phyloP scores from a whole-genome alignment of 2,888 invertebrate genomes.

The Sphaerophoria rueppellii region DNA sequence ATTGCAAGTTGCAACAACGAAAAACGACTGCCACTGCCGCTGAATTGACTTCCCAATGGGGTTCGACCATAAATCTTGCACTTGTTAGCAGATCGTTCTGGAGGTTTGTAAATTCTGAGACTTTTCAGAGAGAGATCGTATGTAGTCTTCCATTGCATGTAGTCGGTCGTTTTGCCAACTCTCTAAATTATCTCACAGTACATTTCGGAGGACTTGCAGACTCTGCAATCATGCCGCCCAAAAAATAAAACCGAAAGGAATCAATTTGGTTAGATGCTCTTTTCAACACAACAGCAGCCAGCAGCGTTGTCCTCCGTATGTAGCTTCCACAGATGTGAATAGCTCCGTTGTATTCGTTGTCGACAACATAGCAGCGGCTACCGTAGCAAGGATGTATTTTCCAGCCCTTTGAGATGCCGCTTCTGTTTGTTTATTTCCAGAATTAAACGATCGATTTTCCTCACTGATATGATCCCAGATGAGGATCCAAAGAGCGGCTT shows the following conservation, averaged over 20 bases:
- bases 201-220: slow-evolving; percentile 55
- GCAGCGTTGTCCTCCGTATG: too few relatives aligned
- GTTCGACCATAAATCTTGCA: slow-evolving; percentile 71
- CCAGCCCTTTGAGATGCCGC: slow-evolving; percentile 70
- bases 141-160: slow-evolving; percentile 27
- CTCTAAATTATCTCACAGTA: slow-evolving; percentile 62
- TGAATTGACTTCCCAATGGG: slow-evolving; percentile 64
- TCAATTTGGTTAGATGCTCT: slow-evolving; percentile 56
- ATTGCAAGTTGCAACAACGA: slow-evolving; percentile 4
- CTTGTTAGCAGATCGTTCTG: slow-evolving; percentile 65
- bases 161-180: slow-evolving; percentile 33
- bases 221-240: slow-evolving; percentile 9
- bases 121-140: slow-evolving; percentile 17
- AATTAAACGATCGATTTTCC: slow-evolving; percentile 74
- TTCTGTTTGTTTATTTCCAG: slow-evolving; percentile 74
- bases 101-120: slow-evolving; percentile 22
- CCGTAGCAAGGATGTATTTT: slow-evolving; percentile 48
- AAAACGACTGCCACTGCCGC: not conserved
- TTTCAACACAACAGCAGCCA: not conserved
- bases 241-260: slow-evolving; percentile 54
- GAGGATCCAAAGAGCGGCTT: slow-evolving; percentile 37
- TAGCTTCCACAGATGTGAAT: too few relatives aligned
- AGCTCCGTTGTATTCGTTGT: not conserved
- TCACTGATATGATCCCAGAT: slow-evolving; percentile 50
- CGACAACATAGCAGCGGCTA: slow-evolving; percentile 64